Evolutionary conservation across 37 sponge, comb jelly and placozoan species (phyloP).

Genomic region (Ianthella basta): DNA sequence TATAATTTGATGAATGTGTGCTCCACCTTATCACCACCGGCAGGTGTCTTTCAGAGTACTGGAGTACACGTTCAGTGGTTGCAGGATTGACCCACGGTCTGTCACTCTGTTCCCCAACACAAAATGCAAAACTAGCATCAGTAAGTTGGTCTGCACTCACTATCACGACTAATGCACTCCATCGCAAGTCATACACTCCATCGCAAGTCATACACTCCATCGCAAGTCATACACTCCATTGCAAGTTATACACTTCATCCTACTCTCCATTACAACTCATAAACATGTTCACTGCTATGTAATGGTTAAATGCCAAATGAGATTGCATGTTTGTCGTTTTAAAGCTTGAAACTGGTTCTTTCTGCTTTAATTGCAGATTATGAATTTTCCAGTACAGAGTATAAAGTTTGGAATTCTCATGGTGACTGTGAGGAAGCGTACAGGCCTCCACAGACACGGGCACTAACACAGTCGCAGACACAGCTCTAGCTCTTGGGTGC

Average conservation of each 20-base stretch:
- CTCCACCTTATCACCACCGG: background rate
- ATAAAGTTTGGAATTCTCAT: slow-evolving; percentile 92
- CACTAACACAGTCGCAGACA: background rate
- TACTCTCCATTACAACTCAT: too few species aligned
- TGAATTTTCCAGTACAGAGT: slow-evolving; percentile 46
- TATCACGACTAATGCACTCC: background rate
- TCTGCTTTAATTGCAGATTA: slow-evolving; percentile 25
- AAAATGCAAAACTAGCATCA: slow-evolving; percentile 61
- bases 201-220: slow-evolving; percentile 29
- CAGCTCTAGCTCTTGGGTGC: too few species aligned
- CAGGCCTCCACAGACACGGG: slow-evolving; percentile 18
- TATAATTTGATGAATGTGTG: background rate
- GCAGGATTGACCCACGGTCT: slow-evolving; percentile 76
- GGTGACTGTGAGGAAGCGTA: slow-evolving; percentile 76
- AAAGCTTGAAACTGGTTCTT: background rate
- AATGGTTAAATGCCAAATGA: too few species aligned
- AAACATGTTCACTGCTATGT: too few species aligned
- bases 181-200: too few species aligned
- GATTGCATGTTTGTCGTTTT: too few species aligned
- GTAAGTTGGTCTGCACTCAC: too few species aligned
- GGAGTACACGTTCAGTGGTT: slow-evolving; percentile 80
- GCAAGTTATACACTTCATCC: slow-evolving; percentile 33
- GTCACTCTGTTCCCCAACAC: slow-evolving; percentile 70
- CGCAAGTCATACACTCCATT: background rate
- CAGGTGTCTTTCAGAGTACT: slow-evolving; percentile 76